Percentiles rank a stretch among this genome's conserved stretches.
These are phyloP conservation scores for Stenopsyche tienmushanensis DNA, from an alignment of 1,140 invertebrate species.

Conservation along the genomic window DNA sequence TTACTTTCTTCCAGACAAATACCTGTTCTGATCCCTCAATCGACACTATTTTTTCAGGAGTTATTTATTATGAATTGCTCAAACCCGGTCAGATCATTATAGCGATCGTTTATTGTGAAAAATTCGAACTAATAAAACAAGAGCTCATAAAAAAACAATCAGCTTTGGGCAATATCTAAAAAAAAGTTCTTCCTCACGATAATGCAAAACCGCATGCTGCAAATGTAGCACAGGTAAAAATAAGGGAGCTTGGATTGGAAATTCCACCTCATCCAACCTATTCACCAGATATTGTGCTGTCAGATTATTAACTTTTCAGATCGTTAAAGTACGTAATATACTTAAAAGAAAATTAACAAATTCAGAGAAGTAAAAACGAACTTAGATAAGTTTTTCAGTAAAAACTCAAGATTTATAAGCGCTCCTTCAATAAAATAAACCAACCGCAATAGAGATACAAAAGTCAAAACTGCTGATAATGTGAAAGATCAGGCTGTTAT, in stretches of 20 bases:
- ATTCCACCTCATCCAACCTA: not conserved
- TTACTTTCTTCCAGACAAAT: not conserved
- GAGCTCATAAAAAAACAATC: not conserved
- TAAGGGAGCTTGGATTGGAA: too few relatives aligned
- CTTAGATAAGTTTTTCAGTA: not conserved
- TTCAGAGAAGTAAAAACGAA: not conserved
- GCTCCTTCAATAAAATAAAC: not conserved
- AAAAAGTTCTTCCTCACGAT: too few relatives aligned
- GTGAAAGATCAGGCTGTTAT: too few relatives aligned
- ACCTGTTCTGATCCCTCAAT: not conserved
- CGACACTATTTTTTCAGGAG: not conserved
- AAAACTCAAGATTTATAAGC: not conserved
- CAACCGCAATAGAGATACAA: too few relatives aligned
- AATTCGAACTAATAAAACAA: not conserved
- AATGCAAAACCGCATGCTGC: too few relatives aligned
- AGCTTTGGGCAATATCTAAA: not conserved
- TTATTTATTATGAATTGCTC: not conserved
- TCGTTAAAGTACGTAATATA: not conserved
- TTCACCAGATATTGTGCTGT: not conserved
- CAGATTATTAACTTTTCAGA: not conserved
- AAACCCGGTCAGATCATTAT: not conserved
- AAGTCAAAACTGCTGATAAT: too few relatives aligned
- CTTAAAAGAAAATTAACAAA: not conserved
- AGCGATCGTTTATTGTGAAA: not conserved
- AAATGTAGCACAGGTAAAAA: too few relatives aligned